Percentiles rank a stretch among this genome's conserved stretches.
Conservation (phyloP, 1,140 invertebrate genomes). For the Arctopsyche grandis region DNA sequence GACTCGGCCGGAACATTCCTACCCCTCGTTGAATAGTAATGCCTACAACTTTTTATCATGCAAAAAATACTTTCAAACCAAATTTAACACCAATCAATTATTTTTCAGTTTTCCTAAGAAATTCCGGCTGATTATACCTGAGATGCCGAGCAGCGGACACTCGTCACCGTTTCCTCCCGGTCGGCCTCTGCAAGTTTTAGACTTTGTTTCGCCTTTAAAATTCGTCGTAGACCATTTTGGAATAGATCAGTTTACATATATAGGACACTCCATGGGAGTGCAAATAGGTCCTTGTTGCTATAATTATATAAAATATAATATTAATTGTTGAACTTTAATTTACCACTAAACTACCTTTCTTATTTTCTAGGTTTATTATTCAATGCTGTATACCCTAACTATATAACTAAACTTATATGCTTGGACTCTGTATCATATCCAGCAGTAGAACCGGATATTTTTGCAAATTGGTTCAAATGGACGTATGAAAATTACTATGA, state of each 20-base stretch:
- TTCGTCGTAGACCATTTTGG: conserved; percentile 44
- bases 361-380: conserved; percentile 45
- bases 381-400: conserved; percentile 40
- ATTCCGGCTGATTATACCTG: conserved; percentile 41
- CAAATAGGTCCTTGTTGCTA: conserved; percentile 41
- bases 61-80: background rate
- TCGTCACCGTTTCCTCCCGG: conserved; percentile 43
- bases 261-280: conserved; percentile 52
- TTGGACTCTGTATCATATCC: conserved; percentile 43
- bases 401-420: conserved; percentile 39
- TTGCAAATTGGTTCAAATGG: conserved; percentile 33
- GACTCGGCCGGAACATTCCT: conserved; percentile 40
- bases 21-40: conserved; percentile 39
- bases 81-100: background rate
- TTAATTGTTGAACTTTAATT: background rate
- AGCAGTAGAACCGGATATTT: conserved; percentile 18
- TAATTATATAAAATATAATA: background rate
- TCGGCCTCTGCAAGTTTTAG: conserved; percentile 30
- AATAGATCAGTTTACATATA: conserved; percentile 44
- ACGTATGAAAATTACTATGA: conserved; percentile 46
- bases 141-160: conserved; percentile 47
- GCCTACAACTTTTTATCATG: background rate
- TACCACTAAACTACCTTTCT: background rate
- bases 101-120: conserved; percentile 42
- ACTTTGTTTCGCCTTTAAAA: conserved; percentile 41